These are phyloP conservation scores for Trichomycterus rosablanca DNA, from an alignment of 2,113 vertebrate genomes.

Conservation along the genomic window DNA sequence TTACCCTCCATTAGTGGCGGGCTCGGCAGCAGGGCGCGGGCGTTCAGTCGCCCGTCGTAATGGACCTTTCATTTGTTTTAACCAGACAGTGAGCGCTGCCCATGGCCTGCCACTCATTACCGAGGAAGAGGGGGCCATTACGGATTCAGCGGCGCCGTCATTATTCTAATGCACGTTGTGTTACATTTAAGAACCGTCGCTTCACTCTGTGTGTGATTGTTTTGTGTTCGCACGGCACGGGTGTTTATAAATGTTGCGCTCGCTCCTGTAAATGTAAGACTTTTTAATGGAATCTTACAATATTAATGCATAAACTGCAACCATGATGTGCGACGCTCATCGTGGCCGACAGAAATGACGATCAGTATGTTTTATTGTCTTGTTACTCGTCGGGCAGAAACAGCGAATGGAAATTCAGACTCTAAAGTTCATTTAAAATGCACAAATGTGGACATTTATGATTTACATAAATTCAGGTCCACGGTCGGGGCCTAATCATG, in stretches of 20 bases:
- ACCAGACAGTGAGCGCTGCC: constrained; percentile 37
- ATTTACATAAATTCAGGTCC: constrained; percentile 29
- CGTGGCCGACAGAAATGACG: no score
- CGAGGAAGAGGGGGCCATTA: constrained; percentile 35
- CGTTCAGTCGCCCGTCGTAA: constrained; percentile 41
- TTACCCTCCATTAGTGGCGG: constrained; percentile 33
- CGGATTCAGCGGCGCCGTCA: constrained; percentile 31
- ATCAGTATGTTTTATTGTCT: no score
- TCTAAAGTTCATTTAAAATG: background rate
- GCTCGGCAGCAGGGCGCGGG: constrained; percentile 8
- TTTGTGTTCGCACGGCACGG: background rate
- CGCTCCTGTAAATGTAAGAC: background rate
- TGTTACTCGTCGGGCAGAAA: no score
- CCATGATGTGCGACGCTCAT: no score
- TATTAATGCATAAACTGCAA: background rate
- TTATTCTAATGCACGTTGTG: constrained; percentile 35
- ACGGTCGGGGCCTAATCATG: background rate
- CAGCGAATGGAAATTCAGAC: no score
- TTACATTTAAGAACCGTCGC: constrained; percentile 28
- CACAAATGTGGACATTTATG: background rate
- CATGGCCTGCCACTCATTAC: constrained; percentile 37
- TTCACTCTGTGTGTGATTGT: constrained; percentile 13
- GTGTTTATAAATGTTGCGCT: background rate
- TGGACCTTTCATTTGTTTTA: constrained; percentile 50
- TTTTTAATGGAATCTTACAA: no score